Percentiles rank a stretch among this genome's conserved stretches.
Evolutionary conservation across 1,140 invertebrate species (phyloP).

Genomic region (Cyclargus thomasi): DNA sequence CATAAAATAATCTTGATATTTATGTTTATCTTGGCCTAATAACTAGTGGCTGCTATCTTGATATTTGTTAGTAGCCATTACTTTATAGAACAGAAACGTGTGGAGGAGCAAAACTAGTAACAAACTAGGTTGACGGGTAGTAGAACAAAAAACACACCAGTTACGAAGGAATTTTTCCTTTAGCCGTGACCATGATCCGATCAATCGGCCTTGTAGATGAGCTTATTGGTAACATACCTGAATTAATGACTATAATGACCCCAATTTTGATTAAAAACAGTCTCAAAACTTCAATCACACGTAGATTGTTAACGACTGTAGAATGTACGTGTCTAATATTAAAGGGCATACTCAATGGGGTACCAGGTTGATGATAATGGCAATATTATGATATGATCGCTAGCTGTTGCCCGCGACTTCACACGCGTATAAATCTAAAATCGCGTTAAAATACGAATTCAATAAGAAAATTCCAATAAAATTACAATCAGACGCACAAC

Average conservation of each 20-base stretch:
- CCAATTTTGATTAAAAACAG: background rate
- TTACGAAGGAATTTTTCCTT: conserved; percentile 10
- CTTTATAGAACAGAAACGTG: background rate
- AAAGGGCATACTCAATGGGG: no score
- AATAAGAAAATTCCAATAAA: no score
- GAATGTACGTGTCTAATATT: background rate
- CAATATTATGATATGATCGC: no score
- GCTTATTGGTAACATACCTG: background rate
- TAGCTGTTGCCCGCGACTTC: no score
- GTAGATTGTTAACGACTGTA: background rate
- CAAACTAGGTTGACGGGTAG: conserved; percentile 1
- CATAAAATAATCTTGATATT: no score
- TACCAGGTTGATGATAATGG: no score
- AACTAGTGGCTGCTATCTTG: no score
- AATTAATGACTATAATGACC: background rate
- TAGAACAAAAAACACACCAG: conserved; percentile 5
- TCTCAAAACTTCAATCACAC: background rate
- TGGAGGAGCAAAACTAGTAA: background rate
- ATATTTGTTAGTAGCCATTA: no score
- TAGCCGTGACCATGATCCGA: conserved; percentile 10
- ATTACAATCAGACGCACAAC: no score
- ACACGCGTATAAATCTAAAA: no score
- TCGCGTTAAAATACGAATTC: no score
- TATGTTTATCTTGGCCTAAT: no score
- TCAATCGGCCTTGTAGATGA: background rate